A percentile compares a stretch with the other conserved stretches of the same genome.
Conservation (phyloP, 2,797 vertebrate genomes). For the Catharus ustulatus region DNA sequence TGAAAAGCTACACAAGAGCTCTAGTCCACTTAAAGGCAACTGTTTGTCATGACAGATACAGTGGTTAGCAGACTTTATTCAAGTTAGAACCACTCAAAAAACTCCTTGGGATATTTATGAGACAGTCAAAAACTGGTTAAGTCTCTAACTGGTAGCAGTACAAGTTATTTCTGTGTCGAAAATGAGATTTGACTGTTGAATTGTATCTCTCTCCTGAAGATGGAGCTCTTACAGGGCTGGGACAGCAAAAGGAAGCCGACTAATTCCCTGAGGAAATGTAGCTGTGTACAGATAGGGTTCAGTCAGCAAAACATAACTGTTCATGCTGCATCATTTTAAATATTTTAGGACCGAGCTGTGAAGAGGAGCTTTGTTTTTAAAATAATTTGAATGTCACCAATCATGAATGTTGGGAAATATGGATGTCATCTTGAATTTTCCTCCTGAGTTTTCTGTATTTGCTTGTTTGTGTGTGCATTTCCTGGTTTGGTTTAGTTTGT, state of each 20-base stretch:
- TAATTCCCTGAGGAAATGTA: neutral
- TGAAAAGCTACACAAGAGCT: neutral
- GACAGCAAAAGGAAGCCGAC: fast-evolving
- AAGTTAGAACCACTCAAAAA: neutral
- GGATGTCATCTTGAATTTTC: neutral
- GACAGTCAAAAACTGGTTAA: neutral
- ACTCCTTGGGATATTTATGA: neutral
- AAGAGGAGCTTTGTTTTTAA: neutral
- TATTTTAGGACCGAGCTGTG: neutral
- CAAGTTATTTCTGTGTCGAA: neutral
- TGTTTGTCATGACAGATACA: neutral
- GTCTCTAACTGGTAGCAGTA: neutral
- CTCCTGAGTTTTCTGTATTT: neutral
- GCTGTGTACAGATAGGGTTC: neutral
- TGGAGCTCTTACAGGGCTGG: neutral
- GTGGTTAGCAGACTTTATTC: neutral
- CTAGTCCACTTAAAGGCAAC: neutral
- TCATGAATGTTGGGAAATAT: neutral
- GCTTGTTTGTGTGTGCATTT: neutral
- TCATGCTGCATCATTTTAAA: neutral
- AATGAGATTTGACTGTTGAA: neutral
- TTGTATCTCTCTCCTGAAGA: neutral
- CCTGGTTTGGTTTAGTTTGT: neutral
- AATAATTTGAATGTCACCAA: neutral
- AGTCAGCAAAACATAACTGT: neutral